Base-by-base conservation (phyloP, 1,140 invertebrate genomes). In the Gonioctena quinquepunctata region DNA sequence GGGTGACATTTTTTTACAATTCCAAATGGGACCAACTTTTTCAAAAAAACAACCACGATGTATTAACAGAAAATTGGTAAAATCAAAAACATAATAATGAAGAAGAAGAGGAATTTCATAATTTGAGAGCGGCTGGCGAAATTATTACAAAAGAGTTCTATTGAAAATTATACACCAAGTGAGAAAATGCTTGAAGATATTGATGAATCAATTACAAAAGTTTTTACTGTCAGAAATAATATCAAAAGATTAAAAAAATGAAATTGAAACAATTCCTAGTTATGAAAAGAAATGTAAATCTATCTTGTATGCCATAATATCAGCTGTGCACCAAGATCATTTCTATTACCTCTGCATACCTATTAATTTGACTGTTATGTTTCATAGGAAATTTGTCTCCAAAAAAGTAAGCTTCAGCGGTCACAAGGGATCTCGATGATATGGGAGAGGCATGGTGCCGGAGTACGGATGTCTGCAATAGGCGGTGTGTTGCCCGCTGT, bases 21-120 rank as follows among this genome's bases (percentile, higher is more conserved):
- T n/a, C n/a, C n/a, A n/a, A n/a, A n/a, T n/a, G n/a, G n/a, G n/a
- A n/a, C n/a, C n/a, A n/a, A n/a, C n/a, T n/a, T 66, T 66, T 63
- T 33, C 7, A 33, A 33, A 33, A 33, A 33, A 33, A 11, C 8
- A 65, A 50, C 16, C 28, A 66, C 66, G 52, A 70, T 33, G 63
- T 64, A 71, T 69, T 57, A 57, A 48, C 68, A 33, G 66, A 62
- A 62, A 69, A 72, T 71, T 69, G 52, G n/a, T 71, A 71, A 28
- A 71, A 63, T 71, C 52, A 69, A 61, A 70, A 23, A 60, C 49
- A 70, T 27, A 61, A 70, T 49, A 66, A 22, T 60, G 18, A 52
- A 52, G 21, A 52, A 33, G 28, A 33, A 33, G 2, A 33, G n/a
- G 28, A 70, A 68, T 68, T 62, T 59, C 50, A 27, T 42, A 71